Evolutionary conservation across 2,888 invertebrate species (phyloP).

Genomic region (Mesoligia furuncula): DNA sequence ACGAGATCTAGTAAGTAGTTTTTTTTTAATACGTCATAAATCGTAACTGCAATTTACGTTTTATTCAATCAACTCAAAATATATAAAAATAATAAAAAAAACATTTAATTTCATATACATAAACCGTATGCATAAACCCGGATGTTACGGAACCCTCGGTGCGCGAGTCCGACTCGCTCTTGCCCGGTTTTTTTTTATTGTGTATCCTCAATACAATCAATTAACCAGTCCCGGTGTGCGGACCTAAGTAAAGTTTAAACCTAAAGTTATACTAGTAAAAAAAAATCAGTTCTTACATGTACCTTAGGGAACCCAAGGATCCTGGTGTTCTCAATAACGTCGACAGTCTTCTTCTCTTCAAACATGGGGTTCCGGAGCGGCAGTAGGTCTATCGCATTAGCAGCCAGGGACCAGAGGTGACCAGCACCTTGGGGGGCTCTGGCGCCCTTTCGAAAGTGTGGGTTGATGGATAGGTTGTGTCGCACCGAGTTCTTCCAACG

Average conservation of each 20-base stretch:
- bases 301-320: constrained; percentile 86
- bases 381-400: constrained; percentile 86
- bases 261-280: not conserved
- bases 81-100: no score
- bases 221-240: not conserved
- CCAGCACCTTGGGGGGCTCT: constrained; percentile 97
- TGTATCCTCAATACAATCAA: not conserved
- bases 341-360: constrained; percentile 71
- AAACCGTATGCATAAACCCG: no score
- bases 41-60: no score
- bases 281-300: constrained; percentile 33
- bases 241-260: not conserved
- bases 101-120: no score
- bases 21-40: no score
- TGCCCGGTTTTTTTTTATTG: no score
- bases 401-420: constrained; percentile 96
- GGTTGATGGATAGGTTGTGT: constrained; percentile 97
- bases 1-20: no score
- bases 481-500: constrained; percentile 98
- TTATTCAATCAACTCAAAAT: no score
- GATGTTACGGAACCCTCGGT: no score
- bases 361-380: constrained; percentile 78
- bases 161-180: no score
- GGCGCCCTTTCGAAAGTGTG: constrained; percentile 96
- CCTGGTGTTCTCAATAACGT: constrained; percentile 70